Evolutionary conservation across 1,140 invertebrate genomes (phyloP), one percentile per base, ranked within the genome.

Genomic region (Cherax destructor): DNA sequence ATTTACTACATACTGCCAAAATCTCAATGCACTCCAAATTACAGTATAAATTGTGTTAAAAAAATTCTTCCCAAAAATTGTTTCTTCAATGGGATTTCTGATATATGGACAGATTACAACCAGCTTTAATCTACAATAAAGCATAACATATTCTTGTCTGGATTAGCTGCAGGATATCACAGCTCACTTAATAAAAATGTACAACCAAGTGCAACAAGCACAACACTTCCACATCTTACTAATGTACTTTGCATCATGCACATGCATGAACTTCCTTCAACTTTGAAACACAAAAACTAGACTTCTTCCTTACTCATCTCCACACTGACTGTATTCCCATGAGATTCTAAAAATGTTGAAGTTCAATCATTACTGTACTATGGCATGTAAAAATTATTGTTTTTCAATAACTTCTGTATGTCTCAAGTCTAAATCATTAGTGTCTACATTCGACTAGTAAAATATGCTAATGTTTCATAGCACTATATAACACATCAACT

Each of bases 181-280:
- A 30, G n/a, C 69, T 74, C 69, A 30, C 3, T n/a, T 30, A 30
- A 74, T 7, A n/a, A 74, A 7, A 7, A 74, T 30, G 69, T 74
- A 74, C 69, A 74, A 74, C 69, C 69, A 74, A 74, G 24, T 74
- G 69, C 69, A 74, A 74, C 16, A 21, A 74, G 69, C n/a, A 30
- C 13, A 30, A 74, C 69, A 30, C 24, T 21, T 74, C 69, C 69
- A 74, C 9, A 74, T 30, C 24, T 30, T 74, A 74, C n/a, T 74
- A 74, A 6, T 56, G 9, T 56, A 13, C 9, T 56, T 10, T 56
- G 52, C 52, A 56, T 7, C 52, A 56, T 13, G 0, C 52, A 56
- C 52, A 13, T 13, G 4, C 52, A 56, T 13, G 13, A 9, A 56
- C 52, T n/a, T 10, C 69, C n/a, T 74, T 30, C 24, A 30, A 74